Evolutionary conservation across 1,140 invertebrate species (phyloP), one percentile per base, ranked within the genome.

Genomic region (Augochlora pura): DNA sequence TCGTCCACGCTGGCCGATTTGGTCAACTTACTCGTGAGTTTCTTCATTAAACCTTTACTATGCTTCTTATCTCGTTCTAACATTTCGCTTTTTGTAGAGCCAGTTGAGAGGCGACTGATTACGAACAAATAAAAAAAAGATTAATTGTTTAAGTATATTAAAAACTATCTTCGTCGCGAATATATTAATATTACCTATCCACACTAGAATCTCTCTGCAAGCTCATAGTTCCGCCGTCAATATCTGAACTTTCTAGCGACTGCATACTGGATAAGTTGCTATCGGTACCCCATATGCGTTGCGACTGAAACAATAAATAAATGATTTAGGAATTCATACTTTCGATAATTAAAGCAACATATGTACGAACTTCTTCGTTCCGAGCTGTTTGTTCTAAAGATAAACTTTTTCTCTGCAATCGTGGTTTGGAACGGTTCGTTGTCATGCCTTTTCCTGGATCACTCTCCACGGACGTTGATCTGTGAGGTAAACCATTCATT

Each of bases 1-100:
- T 96, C 95, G 87, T 97, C 96, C 62, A 97, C 95, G 75, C 96
- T 97, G 49, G 96, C 95, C 1, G 97, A 97, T 93, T 98, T 98
- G 14, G 96, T 97, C 25, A 98, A 91, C 87, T 97, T 96, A 82
- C 96, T 97, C 4, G 91, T 91, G 67, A 98, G 92, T 93, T 97
- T 97, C 39, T 96, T 96, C 88, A 98, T 96, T 63, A 98, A 91
- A 52, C 96, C 95, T 90, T 96, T 96, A 90, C 96, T 96, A 89
- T 97, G 97, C 89, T 97, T 97, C 85, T 97, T 97, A 18, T 93
- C 92, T 70, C 94, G 91, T 4, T 95, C 94, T 4, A 96, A 91
- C 72, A 97, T 94, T 86, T 98, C 97, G 90, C 97, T 98, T 88
- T 97, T 96, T 0, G 96, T 96, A 9, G 97, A 98, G 25, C 96